Conservation (phyloP, 2,888 invertebrate species). For the Pinctada fucata region DNA sequence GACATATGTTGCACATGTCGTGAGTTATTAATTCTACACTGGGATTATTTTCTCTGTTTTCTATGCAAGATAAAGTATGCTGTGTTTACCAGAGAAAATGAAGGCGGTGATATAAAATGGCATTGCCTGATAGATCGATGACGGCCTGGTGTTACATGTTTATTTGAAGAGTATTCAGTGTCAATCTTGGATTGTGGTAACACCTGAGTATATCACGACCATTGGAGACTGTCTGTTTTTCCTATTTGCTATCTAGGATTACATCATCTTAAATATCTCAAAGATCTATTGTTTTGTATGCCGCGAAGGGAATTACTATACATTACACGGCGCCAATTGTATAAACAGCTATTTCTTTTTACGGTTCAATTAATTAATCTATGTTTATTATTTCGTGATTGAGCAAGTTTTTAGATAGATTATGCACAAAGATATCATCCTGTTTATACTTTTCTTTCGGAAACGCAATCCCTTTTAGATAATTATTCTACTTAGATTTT, state of each 20-base stretch:
- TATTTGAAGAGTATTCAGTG: background rate
- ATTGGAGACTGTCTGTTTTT: background rate
- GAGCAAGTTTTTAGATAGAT: too few relatives aligned
- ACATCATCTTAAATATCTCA: background rate
- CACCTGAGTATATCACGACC: background rate
- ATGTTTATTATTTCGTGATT: background rate
- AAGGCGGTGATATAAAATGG: background rate
- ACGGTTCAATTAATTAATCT: conserved; percentile 4
- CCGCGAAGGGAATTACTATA: background rate
- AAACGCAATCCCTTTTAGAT: too few relatives aligned
- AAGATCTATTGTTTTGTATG: background rate
- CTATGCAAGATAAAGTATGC: background rate
- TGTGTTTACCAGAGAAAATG: background rate
- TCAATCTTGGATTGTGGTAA: background rate
- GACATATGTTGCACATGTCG: background rate
- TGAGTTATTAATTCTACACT: background rate
- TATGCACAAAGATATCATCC: too few relatives aligned
- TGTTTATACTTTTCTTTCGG: too few relatives aligned
- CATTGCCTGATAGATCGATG: background rate
- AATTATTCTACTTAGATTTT: too few relatives aligned
- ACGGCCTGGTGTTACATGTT: background rate
- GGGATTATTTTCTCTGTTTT: background rate
- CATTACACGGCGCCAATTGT: background rate
- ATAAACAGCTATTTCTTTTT: background rate
- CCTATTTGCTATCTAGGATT: background rate